Conservation (phyloP, 2,888 invertebrate genomes). For the Fragum whitleyi region DNA sequence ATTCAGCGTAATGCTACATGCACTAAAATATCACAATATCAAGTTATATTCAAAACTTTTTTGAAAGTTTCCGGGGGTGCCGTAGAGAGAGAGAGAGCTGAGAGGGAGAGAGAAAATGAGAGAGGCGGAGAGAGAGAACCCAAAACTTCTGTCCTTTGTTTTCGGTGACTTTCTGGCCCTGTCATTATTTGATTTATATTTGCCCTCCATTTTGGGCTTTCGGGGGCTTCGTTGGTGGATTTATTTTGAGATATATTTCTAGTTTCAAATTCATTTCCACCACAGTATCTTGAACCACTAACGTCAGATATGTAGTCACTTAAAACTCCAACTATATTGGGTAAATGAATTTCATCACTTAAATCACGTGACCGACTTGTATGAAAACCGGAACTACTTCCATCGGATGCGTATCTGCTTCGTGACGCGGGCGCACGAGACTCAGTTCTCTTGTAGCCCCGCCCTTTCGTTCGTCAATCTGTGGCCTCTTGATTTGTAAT, state of each 20-base stretch:
- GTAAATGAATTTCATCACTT: slow-evolving; percentile 20
- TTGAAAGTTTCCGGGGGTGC: too few relatives aligned
- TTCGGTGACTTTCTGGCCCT: background rate
- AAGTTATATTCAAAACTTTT: too few relatives aligned
- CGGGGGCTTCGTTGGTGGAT: background rate
- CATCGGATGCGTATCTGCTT: slow-evolving; percentile 1
- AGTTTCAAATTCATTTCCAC: background rate
- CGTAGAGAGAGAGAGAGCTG: too few relatives aligned
- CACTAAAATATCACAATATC: too few relatives aligned
- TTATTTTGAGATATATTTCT: background rate
- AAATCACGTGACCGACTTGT: slow-evolving; percentile 20
- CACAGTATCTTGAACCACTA: slow-evolving; percentile 1
- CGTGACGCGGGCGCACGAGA: background rate
- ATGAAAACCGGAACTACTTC: slow-evolving; percentile 20
- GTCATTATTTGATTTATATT: slow-evolving; percentile 1
- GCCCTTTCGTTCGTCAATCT: slow-evolving; percentile 9
- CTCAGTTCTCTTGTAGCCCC: background rate
- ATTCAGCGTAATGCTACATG: too few relatives aligned
- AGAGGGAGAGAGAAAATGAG: too few relatives aligned
- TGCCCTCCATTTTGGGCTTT: background rate
- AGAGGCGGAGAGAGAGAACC: too few relatives aligned
- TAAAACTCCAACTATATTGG: slow-evolving; percentile 5
- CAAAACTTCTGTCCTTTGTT: background rate
- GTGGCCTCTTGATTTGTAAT: slow-evolving; percentile 8
- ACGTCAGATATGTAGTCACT: slow-evolving; percentile 8